Evolutionary conservation across 2,797 vertebrate genomes (phyloP).

Genomic region (Oryzias dopingdopingensis): DNA sequence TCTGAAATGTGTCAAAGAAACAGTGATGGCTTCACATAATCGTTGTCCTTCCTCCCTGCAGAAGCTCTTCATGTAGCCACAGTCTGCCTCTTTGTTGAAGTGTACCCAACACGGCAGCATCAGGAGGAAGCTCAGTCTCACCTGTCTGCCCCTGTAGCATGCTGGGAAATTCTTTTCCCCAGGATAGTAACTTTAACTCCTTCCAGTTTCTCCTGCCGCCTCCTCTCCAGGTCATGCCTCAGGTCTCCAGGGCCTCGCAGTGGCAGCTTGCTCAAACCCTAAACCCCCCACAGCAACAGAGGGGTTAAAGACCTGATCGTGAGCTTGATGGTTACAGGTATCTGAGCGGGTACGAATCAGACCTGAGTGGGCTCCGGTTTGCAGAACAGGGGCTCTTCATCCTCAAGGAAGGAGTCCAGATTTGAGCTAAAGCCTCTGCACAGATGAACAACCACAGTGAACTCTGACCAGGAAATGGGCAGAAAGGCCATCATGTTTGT

Average conservation of each 20-base stretch:
- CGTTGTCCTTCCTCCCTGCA: too few relatives aligned
- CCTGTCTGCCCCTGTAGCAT: constrained; percentile 28
- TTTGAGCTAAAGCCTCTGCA: constrained; percentile 83
- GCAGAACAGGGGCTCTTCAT: constrained; percentile 71
- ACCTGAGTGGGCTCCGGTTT: constrained; percentile 79
- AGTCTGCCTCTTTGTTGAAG: not conserved
- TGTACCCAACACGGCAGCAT: too few relatives aligned
- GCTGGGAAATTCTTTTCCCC: constrained; percentile 50
- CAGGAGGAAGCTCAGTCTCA: constrained; percentile 12
- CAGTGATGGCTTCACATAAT: too few relatives aligned
- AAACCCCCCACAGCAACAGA: not conserved
- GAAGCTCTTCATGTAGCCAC: not conserved
- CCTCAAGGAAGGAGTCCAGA: constrained; percentile 56
- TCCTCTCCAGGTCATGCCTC: constrained; percentile 77
- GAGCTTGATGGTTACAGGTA: fast-evolving
- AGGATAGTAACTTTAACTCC: constrained; percentile 77
- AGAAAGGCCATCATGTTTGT: not conserved
- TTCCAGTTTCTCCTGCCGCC: constrained; percentile 76
- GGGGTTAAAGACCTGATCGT: not conserved
- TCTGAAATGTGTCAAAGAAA: too few relatives aligned
- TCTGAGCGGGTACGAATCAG: fast-evolving
- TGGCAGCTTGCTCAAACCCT: constrained; percentile 44
- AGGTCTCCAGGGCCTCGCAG: constrained; percentile 72
- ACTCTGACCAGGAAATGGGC: not conserved
- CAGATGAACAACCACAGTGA: not conserved